These are phyloP conservation scores for Athalia circularis DNA, from an alignment of 2,888 invertebrate genomes.

Conservation along the genomic window DNA sequence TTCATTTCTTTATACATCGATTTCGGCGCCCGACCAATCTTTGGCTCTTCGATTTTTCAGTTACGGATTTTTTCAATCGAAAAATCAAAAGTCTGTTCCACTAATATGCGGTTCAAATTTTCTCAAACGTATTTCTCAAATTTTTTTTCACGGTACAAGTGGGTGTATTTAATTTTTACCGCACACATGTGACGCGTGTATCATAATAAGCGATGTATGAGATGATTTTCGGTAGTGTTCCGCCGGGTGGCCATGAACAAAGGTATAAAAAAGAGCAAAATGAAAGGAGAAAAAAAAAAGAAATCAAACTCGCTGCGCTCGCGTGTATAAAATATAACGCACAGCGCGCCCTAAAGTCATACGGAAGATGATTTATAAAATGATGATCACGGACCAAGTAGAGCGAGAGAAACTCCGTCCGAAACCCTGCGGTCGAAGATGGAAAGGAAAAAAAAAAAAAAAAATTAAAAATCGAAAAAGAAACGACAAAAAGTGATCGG, in stretches of 20 bases:
- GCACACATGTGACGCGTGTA: not conserved
- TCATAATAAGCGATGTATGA: constrained; percentile 8
- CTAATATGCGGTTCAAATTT: too few relatives aligned
- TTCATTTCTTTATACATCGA: too few relatives aligned
- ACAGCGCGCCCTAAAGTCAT: too few relatives aligned
- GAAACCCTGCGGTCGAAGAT: not conserved
- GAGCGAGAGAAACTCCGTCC: constrained; percentile 31
- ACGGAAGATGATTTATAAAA: too few relatives aligned
- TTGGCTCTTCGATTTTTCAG: too few relatives aligned
- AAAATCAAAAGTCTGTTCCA: too few relatives aligned
- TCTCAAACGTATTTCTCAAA: too few relatives aligned
- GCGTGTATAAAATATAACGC: constrained; percentile 19
- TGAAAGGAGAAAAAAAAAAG: not conserved
- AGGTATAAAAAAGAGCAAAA: not conserved
- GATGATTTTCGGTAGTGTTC: constrained; percentile 40
- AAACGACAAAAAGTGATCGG: not conserved
- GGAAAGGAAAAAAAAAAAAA: too few relatives aligned
- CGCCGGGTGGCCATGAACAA: constrained; percentile 33
- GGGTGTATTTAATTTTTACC: too few relatives aligned
- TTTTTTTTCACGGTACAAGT: too few relatives aligned
- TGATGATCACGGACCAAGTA: constrained; percentile 14
- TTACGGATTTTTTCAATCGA: too few relatives aligned
- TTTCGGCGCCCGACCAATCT: too few relatives aligned
- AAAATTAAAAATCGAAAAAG: not conserved
- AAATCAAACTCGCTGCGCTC: constrained; percentile 21